Evolutionary conservation across 23 tunicate genomes (phyloP), one percentile per base, ranked within the genome.

Genomic region (Halocynthia roretzi): DNA sequence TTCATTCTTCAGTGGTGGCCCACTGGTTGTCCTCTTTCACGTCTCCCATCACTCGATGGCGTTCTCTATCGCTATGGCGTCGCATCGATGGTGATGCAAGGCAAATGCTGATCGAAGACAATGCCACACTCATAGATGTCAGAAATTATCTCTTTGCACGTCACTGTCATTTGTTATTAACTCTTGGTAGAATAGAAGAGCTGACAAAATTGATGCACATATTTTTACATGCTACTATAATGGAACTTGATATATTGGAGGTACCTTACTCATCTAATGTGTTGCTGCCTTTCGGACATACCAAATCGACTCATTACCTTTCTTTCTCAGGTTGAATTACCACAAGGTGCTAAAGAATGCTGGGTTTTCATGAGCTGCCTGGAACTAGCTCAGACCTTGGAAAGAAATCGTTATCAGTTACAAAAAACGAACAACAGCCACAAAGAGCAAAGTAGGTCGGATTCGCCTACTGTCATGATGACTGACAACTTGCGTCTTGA

Each of bases 101-200:
- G 48, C 58, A 68, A 9, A 75, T 51, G 68, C 85, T 96, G 20
- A 62, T 81, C 10, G 78, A 79, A 54, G 85, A 76, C 15, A 70
- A 60, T 5, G 99, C 99, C 7, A 86, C 88, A 9, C 67, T 96
- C 56, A 80, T 96, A 21, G 97, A 96, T 62, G 68, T 89, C 19
- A 65, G 99, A 61, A 96, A 96, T 65, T 96, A 96, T 61, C 63
- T 96, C 14, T 96, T 96, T 70, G 67, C 87, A n/a, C 92, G 99
- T 12, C 75, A 87, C 19, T 92, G 87, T 54, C 98, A 92, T 68
- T 60, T 92, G 56, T 69, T 92, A 20, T 86, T 86, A 52, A 70
- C 77, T 44, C 73, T 86, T 73, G 87, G 85, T 52, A 85, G 77
- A 69, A 7, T 80, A 5, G 52, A 56, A 5, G 84, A 82, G 70